Evolutionary conservation across 2,797 vertebrate species (phyloP), one percentile per base, ranked within the genome.

Genomic region (Sebastes minor): DNA sequence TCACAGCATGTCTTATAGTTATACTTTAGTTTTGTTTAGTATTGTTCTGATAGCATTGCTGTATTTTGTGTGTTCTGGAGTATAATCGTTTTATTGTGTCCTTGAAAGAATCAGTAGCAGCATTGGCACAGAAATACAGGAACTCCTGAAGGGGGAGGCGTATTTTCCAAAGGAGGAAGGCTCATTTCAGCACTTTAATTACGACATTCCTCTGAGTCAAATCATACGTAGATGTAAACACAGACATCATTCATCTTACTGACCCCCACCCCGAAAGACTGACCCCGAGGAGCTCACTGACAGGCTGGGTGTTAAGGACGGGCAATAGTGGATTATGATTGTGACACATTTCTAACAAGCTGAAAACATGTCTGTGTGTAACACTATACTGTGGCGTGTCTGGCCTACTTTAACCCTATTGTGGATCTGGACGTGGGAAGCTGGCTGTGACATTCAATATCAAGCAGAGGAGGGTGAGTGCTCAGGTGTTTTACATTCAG

Each of bases 401-500:
- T 61, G 69, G 35, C 14, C 25, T 18, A 18, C 46, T 57, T 14
- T 74, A 4, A 1, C 81, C 16, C 28, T 85, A 0, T 8, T 89
- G 35, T 82, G 79, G 70, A 52, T 80, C 5, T 80, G 81, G 42
- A 32, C 66, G 4, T 76, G 46, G 57, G 63, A 70, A 13, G n/a
- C 49, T 27, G 9, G 32, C 65, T 73, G 75, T 82, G 53, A 83
- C 3, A 25, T 9, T 5, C 71, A 66, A 11, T 3, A 65, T 55
- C 6, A n/a, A n/a, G 60, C 84, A 25, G 81, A 84, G 30, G 91
- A 92, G 18, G 92, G 92, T 93, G 76, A 86, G 90, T 83, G 8
- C 9, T 56, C 72, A 82, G 28, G 14, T 72, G 28, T 59, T 53
- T 28, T 8, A 18, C 2, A 5, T 10, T 76, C 4, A 63, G n/a